Conservation (phyloP, 2,797 vertebrate genomes). For the Sebastes melanostomus region DNA sequence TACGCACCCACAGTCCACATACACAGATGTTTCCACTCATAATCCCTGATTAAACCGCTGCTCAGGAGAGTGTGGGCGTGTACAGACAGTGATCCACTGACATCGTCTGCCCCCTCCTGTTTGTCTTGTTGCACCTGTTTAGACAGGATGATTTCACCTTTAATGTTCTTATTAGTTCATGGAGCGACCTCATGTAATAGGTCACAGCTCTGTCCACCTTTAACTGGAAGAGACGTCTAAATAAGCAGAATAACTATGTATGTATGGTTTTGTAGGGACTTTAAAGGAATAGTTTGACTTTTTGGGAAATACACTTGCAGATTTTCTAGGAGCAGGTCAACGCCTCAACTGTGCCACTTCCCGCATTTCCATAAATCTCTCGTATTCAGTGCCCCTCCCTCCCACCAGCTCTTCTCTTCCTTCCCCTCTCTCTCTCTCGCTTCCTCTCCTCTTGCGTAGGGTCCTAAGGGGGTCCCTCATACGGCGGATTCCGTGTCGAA, state of each 20-base stretch:
- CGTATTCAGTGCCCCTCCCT: too few species aligned
- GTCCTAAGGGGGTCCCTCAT: too few species aligned
- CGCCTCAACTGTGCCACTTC: too few species aligned
- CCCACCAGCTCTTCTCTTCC: too few species aligned
- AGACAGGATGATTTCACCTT: background rate
- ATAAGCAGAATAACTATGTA: background rate
- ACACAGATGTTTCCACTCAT: background rate
- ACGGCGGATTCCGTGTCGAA: too few species aligned
- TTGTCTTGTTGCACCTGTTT: background rate
- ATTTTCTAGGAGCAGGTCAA: too few species aligned
- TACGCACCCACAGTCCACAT: background rate
- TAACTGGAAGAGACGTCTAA: background rate
- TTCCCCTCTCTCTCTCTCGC: too few species aligned
- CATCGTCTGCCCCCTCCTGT: background rate
- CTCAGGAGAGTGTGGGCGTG: background rate
- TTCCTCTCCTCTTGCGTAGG: too few species aligned
- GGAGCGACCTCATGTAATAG: background rate
- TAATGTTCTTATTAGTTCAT: background rate
- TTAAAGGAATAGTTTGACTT: background rate
- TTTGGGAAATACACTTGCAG: background rate
- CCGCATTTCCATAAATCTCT: too few species aligned
- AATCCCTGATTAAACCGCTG: background rate
- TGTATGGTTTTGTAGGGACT: background rate
- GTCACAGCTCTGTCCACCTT: background rate
- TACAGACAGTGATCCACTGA: background rate